phyloP scores from a whole-genome alignment of 1,140 invertebrate genomes.

The Neodiprion pinetum region DNA sequence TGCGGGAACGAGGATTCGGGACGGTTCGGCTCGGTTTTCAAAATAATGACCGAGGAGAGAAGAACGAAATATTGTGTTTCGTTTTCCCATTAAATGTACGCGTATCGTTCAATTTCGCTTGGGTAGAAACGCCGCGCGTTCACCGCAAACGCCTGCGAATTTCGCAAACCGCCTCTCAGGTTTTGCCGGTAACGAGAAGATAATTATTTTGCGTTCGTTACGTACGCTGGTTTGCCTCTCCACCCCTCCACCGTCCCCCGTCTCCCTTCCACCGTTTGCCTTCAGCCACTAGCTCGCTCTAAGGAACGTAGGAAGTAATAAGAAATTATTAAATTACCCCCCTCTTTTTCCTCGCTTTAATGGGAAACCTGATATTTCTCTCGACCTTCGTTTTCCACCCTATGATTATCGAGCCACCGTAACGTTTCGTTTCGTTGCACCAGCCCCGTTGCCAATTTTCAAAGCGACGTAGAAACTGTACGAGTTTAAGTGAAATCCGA shows the following conservation, averaged over 20 bases:
- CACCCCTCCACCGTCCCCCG: not conserved
- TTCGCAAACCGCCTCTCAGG: slow-evolving; percentile 1
- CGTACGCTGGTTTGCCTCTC: not conserved
- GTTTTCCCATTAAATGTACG: not conserved
- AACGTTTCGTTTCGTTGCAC: too few species aligned
- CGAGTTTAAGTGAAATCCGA: too few species aligned
- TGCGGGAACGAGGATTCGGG: too few species aligned
- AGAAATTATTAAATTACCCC: slow-evolving; percentile 1
- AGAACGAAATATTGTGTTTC: slow-evolving; percentile 1
- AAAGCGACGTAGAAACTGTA: too few species aligned
- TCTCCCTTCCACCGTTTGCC: not conserved
- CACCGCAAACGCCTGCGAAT: not conserved
- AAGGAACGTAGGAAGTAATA: not conserved
- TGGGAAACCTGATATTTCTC: not conserved
- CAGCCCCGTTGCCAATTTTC: too few species aligned
- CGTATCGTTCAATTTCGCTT: not conserved
- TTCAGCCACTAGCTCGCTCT: not conserved
- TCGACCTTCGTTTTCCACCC: not conserved
- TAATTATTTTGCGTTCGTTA: slow-evolving; percentile 3
- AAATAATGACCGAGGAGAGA: not conserved
- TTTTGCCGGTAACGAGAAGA: slow-evolving; percentile 1
- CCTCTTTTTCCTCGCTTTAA: not conserved
- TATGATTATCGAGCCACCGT: not conserved
- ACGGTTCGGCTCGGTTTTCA: not conserved
- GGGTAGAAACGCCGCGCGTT: too few species aligned